Percentiles rank a stretch among this genome's conserved stretches.
These are phyloP conservation scores for Drosophila rhopaloa DNA, from an alignment of 1,140 invertebrate genomes.

Conservation along the genomic window DNA sequence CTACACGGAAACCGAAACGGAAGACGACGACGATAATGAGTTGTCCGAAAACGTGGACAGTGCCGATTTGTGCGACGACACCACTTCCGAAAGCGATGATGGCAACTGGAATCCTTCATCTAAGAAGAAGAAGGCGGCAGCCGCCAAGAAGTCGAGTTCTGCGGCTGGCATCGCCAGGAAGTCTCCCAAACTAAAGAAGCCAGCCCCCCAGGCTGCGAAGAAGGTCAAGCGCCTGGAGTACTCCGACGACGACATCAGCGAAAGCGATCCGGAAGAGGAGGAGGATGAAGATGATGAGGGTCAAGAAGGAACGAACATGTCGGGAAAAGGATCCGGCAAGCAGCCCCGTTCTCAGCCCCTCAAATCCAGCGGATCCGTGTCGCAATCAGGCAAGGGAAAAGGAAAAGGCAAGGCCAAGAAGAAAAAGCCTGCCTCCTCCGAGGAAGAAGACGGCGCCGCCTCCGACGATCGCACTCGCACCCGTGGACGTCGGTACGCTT, in stretches of 20 bases:
- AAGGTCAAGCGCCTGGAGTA: slow-evolving; percentile 74
- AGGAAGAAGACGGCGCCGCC: slow-evolving; percentile 84
- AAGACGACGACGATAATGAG: slow-evolving; percentile 87
- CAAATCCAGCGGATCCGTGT: slow-evolving; percentile 45
- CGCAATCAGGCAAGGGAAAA: slow-evolving; percentile 59
- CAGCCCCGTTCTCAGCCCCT: slow-evolving; percentile 75
- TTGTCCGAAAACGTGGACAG: slow-evolving; percentile 87
- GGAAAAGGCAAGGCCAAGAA: slow-evolving; percentile 61
- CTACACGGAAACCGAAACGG: slow-evolving; percentile 85
- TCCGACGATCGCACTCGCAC: slow-evolving; percentile 87
- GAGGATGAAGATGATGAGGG: slow-evolving; percentile 73
- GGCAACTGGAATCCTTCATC: slow-evolving; percentile 76
- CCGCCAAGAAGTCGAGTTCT: slow-evolving; percentile 44
- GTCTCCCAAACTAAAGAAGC: slow-evolving; percentile 72
- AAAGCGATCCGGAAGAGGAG: slow-evolving; percentile 73
- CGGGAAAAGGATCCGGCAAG: slow-evolving; percentile 78
- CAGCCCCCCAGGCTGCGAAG: slow-evolving; percentile 29
- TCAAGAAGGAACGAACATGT: slow-evolving; percentile 52
- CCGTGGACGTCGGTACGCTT: slow-evolving; percentile 89
- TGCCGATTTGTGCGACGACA: slow-evolving; percentile 85
- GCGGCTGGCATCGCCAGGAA: slow-evolving; percentile 55
- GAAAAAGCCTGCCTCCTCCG: slow-evolving; percentile 57
- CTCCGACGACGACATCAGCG: slow-evolving; percentile 80
- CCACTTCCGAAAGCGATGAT: slow-evolving; percentile 75
- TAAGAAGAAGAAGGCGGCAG: slow-evolving; percentile 60